Evolutionary conservation across 1,140 invertebrate species (phyloP).

Genomic region (Halyomorpha halys): DNA sequence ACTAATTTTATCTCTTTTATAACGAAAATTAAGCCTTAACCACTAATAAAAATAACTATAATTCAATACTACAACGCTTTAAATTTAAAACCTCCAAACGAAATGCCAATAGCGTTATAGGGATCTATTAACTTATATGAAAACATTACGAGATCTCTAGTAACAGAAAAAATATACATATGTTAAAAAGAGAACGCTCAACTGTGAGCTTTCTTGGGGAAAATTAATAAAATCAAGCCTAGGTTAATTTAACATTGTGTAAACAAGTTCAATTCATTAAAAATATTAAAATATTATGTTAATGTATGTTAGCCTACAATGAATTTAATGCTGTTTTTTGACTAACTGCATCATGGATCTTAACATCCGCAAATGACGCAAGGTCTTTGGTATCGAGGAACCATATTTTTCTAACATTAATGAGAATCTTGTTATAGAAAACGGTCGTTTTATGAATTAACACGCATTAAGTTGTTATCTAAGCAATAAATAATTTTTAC

Average conservation of each 20-base stretch:
- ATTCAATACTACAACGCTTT: too few species aligned
- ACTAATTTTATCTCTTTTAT: too few species aligned
- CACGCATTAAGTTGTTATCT: too few species aligned
- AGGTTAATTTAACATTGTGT: background rate
- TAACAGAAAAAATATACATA: constrained; percentile 3
- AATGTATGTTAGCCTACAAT: background rate
- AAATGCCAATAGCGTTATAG: too few species aligned
- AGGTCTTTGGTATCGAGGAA: constrained; percentile 31
- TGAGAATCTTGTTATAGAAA: constrained; percentile 28
- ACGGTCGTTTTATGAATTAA: constrained; percentile 14
- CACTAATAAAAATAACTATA: too few species aligned
- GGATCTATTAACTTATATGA: constrained; percentile 11
- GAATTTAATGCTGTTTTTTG: constrained; percentile 29
- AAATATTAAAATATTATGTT: background rate
- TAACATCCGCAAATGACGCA: constrained; percentile 32
- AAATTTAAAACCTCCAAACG: too few species aligned
- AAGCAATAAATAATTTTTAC: too few species aligned
- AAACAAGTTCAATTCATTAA: background rate
- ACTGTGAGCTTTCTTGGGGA: background rate
- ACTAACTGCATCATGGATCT: constrained; percentile 31
- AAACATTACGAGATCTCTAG: background rate
- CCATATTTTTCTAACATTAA: constrained; percentile 32
- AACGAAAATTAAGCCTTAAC: too few species aligned
- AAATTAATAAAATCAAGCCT: background rate
- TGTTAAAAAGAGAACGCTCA: background rate